Conservation (phyloP, 2,888 invertebrate genomes). For the Euspilapteryx auroguttella region DNA sequence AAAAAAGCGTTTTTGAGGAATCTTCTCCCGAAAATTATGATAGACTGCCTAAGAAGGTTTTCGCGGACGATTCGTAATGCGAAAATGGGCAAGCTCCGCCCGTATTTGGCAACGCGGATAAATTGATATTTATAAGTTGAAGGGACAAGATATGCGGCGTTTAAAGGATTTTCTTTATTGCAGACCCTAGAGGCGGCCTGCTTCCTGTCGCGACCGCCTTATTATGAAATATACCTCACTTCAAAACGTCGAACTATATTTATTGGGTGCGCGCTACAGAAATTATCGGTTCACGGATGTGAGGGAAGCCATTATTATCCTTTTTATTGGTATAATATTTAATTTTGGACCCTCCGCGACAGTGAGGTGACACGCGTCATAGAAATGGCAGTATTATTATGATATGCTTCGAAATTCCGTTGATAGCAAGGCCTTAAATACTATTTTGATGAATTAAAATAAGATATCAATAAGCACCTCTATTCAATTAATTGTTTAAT, state of each 20-base stretch:
- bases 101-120: constrained; percentile 53
- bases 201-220: constrained; percentile 47
- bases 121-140: constrained; percentile 59
- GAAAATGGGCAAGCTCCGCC: constrained; percentile 42
- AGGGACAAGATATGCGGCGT: constrained; percentile 46
- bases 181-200: constrained; percentile 37
- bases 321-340: constrained; percentile 62
- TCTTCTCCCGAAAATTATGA: too few species aligned
- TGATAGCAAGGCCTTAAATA: too few species aligned
- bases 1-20: too few species aligned
- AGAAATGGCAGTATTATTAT: constrained; percentile 45
- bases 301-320: constrained; percentile 51
- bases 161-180: constrained; percentile 60
- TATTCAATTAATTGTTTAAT: too few species aligned
- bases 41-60: too few species aligned
- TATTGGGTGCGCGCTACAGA: constrained; percentile 37
- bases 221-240: constrained; percentile 55
- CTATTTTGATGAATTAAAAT: too few species aligned
- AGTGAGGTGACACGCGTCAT: constrained; percentile 23
- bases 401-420: too few species aligned
- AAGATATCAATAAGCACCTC: too few species aligned
- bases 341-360: constrained; percentile 44
- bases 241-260: constrained; percentile 57
- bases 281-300: constrained; percentile 53
- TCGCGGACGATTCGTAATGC: too few species aligned